phyloP scores from a whole-genome alignment of 2,113 vertebrate species.

The Perccottus glenii region DNA sequence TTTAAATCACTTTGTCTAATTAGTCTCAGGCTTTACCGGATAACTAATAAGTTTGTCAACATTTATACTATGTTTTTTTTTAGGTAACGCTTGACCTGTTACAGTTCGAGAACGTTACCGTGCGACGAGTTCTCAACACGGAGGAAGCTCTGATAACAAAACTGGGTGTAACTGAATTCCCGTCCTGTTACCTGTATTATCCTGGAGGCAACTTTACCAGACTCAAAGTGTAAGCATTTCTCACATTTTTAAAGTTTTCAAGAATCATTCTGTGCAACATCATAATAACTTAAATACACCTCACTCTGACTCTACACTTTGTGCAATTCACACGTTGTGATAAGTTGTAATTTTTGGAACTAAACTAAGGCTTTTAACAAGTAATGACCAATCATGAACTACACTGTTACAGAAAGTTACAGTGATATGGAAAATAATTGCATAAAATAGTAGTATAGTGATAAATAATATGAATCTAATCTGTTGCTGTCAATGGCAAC shows the following conservation, averaged over 20 bases:
- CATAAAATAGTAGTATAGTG: no score
- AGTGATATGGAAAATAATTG: not conserved
- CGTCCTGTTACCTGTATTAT: conserved; percentile 86
- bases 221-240: conserved; percentile 84
- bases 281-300: not conserved
- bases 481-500: not conserved
- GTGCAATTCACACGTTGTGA: no score
- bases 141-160: conserved; percentile 79
- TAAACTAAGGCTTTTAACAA: not conserved
- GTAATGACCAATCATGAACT: no score
- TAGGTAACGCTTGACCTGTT: conserved; percentile 91
- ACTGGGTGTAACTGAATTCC: conserved; percentile 84
- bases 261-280: no score
- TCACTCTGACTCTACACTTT: not conserved
- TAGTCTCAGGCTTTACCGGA: not conserved
- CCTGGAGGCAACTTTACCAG: conserved; percentile 78
- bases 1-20: not conserved
- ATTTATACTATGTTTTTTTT: conserved; percentile 1
- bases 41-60: not conserved
- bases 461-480: not conserved
- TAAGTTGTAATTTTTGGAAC: not conserved
- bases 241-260: no score
- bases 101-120: conserved; percentile 84
- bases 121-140: conserved; percentile 84
- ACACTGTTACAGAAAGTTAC: no score